These are phyloP conservation scores for Blastomussa wellsi DNA, from an alignment of 92 coral and sea anemone genomes.

Conservation along the genomic window DNA sequence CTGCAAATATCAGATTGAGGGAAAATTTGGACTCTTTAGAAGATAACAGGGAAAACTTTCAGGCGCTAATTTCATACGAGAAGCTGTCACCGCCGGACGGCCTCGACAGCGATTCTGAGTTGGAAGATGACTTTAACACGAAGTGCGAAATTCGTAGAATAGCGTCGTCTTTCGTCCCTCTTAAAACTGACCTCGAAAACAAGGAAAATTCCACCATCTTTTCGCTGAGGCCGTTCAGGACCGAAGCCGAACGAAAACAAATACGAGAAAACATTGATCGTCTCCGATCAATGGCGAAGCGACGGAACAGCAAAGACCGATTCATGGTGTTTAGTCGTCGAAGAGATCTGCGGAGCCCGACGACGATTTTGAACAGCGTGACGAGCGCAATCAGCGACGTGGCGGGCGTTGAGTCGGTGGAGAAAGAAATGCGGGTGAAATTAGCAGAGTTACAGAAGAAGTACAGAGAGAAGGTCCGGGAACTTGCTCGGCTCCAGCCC, in stretches of 20 bases:
- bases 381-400: constrained; percentile 82
- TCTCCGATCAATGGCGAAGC: constrained; percentile 84
- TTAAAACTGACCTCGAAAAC: constrained; percentile 58
- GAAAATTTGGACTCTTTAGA: constrained; percentile 19
- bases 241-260: constrained; percentile 81
- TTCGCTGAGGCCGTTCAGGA: constrained; percentile 67
- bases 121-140: constrained; percentile 52
- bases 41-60: constrained; percentile 4
- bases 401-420: constrained; percentile 78
- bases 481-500: constrained; percentile 89
- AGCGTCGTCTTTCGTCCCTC: constrained; percentile 62
- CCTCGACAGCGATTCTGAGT: constrained; percentile 49
- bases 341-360: constrained; percentile 77
- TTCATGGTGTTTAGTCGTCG: constrained; percentile 72
- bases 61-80: not conserved
- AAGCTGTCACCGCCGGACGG: constrained; percentile 18
- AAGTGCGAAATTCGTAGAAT: constrained; percentile 59
- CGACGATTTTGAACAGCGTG: constrained; percentile 79
- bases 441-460: constrained; percentile 90
- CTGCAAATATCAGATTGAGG: not conserved
- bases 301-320: constrained; percentile 87
- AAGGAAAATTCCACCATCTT: constrained; percentile 79
- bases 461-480: constrained; percentile 87
- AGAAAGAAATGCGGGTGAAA: constrained; percentile 86
- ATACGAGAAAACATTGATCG: constrained; percentile 95